Base-by-base conservation (phyloP, 2,797 vertebrate genomes). In the Aulostomus chinensis region DNA sequence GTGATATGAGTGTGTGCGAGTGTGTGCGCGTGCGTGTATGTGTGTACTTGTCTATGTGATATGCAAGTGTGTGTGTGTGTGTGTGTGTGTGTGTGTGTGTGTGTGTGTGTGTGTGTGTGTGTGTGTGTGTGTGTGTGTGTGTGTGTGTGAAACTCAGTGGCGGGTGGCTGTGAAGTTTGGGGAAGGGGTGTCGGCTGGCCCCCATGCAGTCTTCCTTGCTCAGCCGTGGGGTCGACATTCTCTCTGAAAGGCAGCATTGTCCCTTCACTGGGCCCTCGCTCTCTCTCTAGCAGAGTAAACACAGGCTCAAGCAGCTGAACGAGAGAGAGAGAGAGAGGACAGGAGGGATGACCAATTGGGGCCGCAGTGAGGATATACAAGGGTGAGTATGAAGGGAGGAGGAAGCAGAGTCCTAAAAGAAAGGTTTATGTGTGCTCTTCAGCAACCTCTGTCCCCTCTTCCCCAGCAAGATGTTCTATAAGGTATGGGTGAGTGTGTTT, bases 191-290 rank as follows among this genome's bases (percentile, higher is more conserved):
- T 88, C 80, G 81, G 66, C 83, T 56, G 68, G 81, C 84, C 86
- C 84, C 80, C 83, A 80, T 83, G 85, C 59, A 81, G 86, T 86
- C 83, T 89, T 89, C 85, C 85, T 85, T 30, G 76, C 85, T 80
- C 68, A 33, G 76, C 80, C 40, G 46, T 77, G 83, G 84, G 87
- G 86, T 89, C 82, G 79, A 80, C 67, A 61, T 71, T 56, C 68
- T 78, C 73, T 86, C 85, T 92, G 83, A 91, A 92, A 90, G 90
- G 81, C 78, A 18, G 72, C 86, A 88, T 90, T 90, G 89, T 91
- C 78, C 80, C 60, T 29, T 58, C 62, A 66, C 51, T 47, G 45
- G 71, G 76, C 75, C 61, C 53, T 78, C 76, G 56, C 63, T 31
- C 63, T 67, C 63, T 67, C 63, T 41, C 52, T 38, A 50, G 63